These are phyloP conservation scores for Drosophila incognita DNA, from an alignment of 2,888 invertebrate genomes.

Conservation along the genomic window DNA sequence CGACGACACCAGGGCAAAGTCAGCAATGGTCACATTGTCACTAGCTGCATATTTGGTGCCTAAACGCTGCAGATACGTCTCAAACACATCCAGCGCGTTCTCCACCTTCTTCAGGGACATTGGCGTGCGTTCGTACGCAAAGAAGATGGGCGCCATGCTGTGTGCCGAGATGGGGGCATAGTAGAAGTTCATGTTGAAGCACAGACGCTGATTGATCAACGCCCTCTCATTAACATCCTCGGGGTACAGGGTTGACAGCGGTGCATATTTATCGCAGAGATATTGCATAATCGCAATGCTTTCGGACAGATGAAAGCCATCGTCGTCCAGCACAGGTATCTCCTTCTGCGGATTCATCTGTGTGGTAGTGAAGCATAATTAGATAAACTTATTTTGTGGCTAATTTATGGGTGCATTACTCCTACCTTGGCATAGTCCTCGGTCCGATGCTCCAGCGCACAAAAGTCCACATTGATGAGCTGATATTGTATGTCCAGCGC, in stretches of 20 bases:
- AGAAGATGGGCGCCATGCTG: conserved; percentile 90
- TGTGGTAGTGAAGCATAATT: not conserved
- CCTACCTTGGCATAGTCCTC: conserved; percentile 89
- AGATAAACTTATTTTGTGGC: not conserved
- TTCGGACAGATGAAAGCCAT: conserved; percentile 91
- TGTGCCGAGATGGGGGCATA: conserved; percentile 88
- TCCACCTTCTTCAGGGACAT: conserved; percentile 89
- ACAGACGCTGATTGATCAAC: conserved; percentile 91
- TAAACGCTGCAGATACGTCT: conserved; percentile 88
- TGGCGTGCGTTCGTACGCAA: conserved; percentile 89
- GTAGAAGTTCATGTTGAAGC: conserved; percentile 91
- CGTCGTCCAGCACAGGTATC: conserved; percentile 91
- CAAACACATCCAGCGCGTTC: conserved; percentile 88
- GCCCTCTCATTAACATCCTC: conserved; percentile 89
- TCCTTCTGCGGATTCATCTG: conserved; percentile 92
- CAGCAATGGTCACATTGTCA: conserved; percentile 90
- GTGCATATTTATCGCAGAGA: conserved; percentile 90
- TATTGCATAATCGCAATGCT: conserved; percentile 89
- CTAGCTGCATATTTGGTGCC: conserved; percentile 89
- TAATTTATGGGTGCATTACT: not conserved
- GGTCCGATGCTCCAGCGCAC: conserved; percentile 90
- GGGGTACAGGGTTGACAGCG: conserved; percentile 89
- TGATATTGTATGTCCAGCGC: conserved; percentile 88
- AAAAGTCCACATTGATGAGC: conserved; percentile 89
- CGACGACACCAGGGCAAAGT: conserved; percentile 89